Percentiles rank a stretch among this genome's conserved stretches.
These are phyloP conservation scores for Drosophila pachea DNA, from an alignment of 1,140 invertebrate species.

Conservation along the genomic window DNA sequence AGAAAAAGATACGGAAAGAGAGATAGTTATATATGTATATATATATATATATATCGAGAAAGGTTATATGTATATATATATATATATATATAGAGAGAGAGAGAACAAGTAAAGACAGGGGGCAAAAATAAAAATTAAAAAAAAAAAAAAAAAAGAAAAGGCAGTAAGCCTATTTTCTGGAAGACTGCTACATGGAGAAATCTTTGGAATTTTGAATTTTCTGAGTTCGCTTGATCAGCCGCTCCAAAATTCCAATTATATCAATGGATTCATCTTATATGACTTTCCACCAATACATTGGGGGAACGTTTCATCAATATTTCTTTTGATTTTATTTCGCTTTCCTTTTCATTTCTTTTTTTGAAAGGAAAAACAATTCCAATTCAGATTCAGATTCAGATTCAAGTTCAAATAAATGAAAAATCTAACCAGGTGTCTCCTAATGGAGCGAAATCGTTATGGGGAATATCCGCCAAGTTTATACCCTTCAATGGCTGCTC, in stretches of 20 bases:
- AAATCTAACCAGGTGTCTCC: constrained; percentile 13
- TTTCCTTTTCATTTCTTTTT: neutral
- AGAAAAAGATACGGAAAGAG: neutral
- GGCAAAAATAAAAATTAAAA: too few relatives aligned
- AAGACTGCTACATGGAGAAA: neutral
- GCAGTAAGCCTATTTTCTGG: neutral
- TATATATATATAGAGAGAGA: neutral
- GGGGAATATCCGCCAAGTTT: too few relatives aligned
- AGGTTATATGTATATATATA: neutral
- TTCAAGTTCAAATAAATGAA: constrained; percentile 11
- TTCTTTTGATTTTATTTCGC: too few relatives aligned
- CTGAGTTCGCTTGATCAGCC: too few relatives aligned
- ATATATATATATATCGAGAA: too few relatives aligned
- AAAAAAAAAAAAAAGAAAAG: neutral
- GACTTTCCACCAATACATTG: too few relatives aligned
- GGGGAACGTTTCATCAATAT: too few relatives aligned
- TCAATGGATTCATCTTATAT: neutral
- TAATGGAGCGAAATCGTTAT: too few relatives aligned
- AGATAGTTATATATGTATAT: neutral
- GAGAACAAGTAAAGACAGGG: neutral
- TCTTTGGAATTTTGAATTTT: constrained; percentile 8
- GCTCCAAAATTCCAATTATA: neutral
- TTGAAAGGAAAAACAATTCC: constrained; percentile 8
- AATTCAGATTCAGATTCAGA: constrained; percentile 8
- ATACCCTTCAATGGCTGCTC: too few relatives aligned